phyloP scores from a whole-genome alignment of 2,113 vertebrate species.

The Strix uralensis region DNA sequence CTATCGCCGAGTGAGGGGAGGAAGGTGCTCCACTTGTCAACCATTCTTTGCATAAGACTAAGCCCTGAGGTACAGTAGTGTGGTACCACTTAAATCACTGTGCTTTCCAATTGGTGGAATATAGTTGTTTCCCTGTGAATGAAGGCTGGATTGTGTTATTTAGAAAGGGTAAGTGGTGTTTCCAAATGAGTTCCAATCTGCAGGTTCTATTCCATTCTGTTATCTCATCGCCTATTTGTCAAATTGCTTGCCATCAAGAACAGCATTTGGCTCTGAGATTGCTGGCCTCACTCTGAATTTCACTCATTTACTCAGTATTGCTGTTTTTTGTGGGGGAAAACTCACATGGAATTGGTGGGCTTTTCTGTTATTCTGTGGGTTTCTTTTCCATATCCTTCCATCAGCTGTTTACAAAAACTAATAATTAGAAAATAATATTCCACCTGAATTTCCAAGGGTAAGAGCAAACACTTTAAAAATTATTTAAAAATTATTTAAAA shows the following conservation, averaged over 20 bases:
- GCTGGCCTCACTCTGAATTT: background rate
- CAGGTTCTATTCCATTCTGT: background rate
- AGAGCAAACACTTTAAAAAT: background rate
- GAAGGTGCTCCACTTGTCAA: background rate
- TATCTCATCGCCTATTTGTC: background rate
- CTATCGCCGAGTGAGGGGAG: background rate
- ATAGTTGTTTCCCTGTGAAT: background rate
- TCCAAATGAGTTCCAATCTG: background rate
- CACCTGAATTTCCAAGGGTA: background rate
- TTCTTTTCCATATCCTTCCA: background rate
- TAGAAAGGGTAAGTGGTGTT: background rate
- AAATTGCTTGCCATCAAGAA: background rate
- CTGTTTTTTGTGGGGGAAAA: background rate
- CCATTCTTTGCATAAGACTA: background rate
- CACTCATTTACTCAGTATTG: accelerated
- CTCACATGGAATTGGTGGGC: accelerated
- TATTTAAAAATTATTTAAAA: too few relatives aligned
- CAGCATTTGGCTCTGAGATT: background rate
- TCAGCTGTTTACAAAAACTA: background rate
- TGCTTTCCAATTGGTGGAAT: background rate
- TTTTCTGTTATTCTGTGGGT: background rate
- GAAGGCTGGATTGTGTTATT: background rate
- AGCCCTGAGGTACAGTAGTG: background rate
- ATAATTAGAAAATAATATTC: background rate
- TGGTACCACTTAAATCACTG: background rate